A percentile compares a stretch with the other conserved stretches of the same genome.
Conservation (phyloP, 2,888 invertebrate species). For the Acronicta aceris region DNA sequence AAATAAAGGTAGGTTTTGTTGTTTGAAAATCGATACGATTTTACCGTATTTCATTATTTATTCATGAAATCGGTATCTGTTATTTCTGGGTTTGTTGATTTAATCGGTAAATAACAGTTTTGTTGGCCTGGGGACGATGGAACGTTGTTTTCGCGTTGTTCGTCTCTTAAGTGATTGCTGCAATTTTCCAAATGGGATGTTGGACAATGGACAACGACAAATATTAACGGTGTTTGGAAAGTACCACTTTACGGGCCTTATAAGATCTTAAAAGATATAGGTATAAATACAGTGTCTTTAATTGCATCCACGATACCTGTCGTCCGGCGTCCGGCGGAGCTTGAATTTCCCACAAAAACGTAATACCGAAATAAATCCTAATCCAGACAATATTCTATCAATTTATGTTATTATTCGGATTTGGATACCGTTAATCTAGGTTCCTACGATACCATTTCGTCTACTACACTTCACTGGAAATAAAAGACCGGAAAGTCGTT, state of each 20-base stretch:
- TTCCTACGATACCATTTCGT: too few relatives aligned
- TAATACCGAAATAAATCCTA: too few relatives aligned
- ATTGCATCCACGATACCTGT: too few relatives aligned
- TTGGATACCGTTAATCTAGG: too few relatives aligned
- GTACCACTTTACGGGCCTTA: slow-evolving; percentile 37
- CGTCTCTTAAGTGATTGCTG: slow-evolving; percentile 44
- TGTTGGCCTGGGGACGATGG: slow-evolving; percentile 38
- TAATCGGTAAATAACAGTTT: slow-evolving; percentile 52
- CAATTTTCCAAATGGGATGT: slow-evolving; percentile 52
- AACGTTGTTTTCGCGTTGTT: slow-evolving; percentile 26
- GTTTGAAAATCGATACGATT: slow-evolving; percentile 59
- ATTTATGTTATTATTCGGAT: too few relatives aligned
- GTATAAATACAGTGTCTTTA: too few relatives aligned
- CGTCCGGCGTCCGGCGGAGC: too few relatives aligned
- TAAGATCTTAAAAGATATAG: slow-evolving; percentile 10
- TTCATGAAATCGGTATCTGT: slow-evolving; percentile 47
- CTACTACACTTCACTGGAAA: too few relatives aligned
- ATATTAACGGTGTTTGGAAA: slow-evolving; percentile 45
- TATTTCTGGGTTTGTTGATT: slow-evolving; percentile 51
- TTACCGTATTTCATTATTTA: slow-evolving; percentile 59
- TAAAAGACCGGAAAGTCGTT: too few relatives aligned
- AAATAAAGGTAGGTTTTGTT: slow-evolving; percentile 63
- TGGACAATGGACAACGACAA: slow-evolving; percentile 45
- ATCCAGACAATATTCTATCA: too few relatives aligned
- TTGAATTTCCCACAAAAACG: too few relatives aligned